Evolutionary conservation across 2,113 vertebrate species (phyloP), one percentile per base, ranked within the genome.

Genomic region (Danio rerio): DNA sequence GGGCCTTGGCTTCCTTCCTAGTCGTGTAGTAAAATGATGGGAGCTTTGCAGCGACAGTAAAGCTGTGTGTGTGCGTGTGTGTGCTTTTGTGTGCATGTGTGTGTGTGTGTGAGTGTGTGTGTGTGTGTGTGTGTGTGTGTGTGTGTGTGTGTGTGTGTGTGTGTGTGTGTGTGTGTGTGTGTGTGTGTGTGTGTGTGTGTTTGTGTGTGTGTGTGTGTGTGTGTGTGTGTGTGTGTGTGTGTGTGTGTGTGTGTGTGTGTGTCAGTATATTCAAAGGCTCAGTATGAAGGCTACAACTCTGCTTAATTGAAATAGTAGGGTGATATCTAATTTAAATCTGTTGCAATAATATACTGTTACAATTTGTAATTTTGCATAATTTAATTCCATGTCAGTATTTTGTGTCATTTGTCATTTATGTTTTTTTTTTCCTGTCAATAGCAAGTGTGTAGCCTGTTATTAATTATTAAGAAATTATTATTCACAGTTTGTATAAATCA

Each of bases 1-100:
- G 84, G 78, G 88, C 86, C 89, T 84, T 92, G 91, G 91, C 91
- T 73, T 79, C 85, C 81, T 90, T 91, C 90, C 90, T 86, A 86
- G 88, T 90, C 89, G 68, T 88, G 87, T 89, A 88, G 86, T 88
- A 85, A 91, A 89, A 90, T 88, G 52, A 88, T 86, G 85, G 87
- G 81, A 84, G 89, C 88, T 90, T 89, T 87, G 86, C 81, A 78
- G 84, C 73, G 81, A 89, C 89, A 87, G 83, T 71, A 65, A 18
- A 72, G 81, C 71, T 72, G 40, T 81, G n/a, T 75, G 9, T 11
- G 0, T 13, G 5, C 2, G 16, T 0, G 1, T 69, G 66, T 20
- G 9, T 43, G 31, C 42, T 12, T 42, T 11, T 42, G 16, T 0
- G 1, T 40, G 62, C 16, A 15, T 65, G 62, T 42, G 31, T 59